Evolutionary conservation across 1,140 invertebrate genomes (phyloP).

Genomic region (Branchinecta lindahli): DNA sequence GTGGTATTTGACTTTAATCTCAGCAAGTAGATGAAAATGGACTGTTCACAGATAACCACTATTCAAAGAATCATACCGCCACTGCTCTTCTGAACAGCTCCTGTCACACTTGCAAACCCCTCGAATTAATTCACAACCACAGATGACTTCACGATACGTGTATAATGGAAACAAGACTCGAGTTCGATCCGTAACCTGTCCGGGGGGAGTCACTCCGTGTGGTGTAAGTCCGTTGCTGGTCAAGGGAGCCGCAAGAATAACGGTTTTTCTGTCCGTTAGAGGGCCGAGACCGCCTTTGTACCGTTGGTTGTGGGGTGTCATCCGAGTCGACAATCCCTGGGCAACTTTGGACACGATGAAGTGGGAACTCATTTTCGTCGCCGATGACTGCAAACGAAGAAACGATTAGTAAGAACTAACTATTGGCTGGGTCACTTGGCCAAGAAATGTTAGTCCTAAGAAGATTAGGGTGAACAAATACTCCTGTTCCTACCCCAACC

Average conservation of each 20-base stretch:
- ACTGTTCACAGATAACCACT: too few relatives aligned
- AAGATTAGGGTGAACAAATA: too few relatives aligned
- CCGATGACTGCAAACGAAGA: not conserved
- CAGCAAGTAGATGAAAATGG: too few relatives aligned
- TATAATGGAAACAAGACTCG: not conserved
- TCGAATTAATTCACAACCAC: not conserved
- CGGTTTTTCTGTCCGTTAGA: not conserved
- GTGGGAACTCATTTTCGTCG: slow-evolving; percentile 3
- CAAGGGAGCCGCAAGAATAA: slow-evolving; percentile 2
- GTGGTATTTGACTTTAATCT: too few relatives aligned
- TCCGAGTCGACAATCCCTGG: slow-evolving; percentile 2
- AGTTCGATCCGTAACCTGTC: not conserved
- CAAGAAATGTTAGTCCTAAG: too few relatives aligned
- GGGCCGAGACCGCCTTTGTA: not conserved
- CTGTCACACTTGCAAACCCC: too few relatives aligned
- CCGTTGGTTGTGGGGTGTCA: not conserved
- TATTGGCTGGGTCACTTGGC: too few relatives aligned
- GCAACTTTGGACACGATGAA: not conserved
- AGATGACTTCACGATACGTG: not conserved
- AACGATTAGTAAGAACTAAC: too few relatives aligned
- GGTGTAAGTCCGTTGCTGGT: slow-evolving; percentile 5
- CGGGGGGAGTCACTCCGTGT: not conserved
- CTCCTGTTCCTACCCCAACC: too few relatives aligned
- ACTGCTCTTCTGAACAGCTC: too few relatives aligned
- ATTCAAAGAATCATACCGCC: too few relatives aligned